Evolutionary conservation across 2,113 vertebrate species (phyloP), one percentile per base, ranked within the genome.

Genomic region (Ctenomys sociabilis): DNA sequence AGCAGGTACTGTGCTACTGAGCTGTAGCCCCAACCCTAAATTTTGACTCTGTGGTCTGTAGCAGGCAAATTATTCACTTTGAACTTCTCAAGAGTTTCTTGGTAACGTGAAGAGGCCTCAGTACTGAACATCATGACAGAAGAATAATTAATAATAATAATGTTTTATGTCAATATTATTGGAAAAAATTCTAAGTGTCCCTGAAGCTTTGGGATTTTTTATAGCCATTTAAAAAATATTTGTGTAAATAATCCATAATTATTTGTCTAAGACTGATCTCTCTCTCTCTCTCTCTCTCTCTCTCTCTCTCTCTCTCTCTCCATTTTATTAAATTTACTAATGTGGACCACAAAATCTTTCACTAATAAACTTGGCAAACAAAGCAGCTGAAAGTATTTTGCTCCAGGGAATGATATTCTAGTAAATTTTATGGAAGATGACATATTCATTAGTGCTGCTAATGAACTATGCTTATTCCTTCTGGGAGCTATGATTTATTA

Each of bases 361-460:
- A 88, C 93, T 93, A 97, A 90, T 93, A 95, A 96, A 93, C 43
- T 88, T 95, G 95, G 93, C 85, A 94, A 97, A 93, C 49, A 97
- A 93, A 96, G 93, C 92, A 75, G 73, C 87, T 95, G 52, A 91
- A 96, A 96, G 92, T 37, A 92, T 83, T 91, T 93, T 93, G 63
- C 95, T 92, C 54, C 45, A 94, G 93, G 90, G 93, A 88, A 81
- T 92, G 45, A 93, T 93, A 90, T 82, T 96, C 90, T 96, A 66
- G 52, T 96, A 93, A 85, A 30, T 92, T 88, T 97, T 96, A 96
- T 84, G 77, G 78, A 96, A 94, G 72, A 96, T 92, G 92, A 94
- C 81, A 94, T 96, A 97, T 97, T 97, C 92, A 96, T 97, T 97
- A 97, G 59, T 40, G 63, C 22, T 83, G 90, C 45, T 97, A 97